Percentiles rank a stretch among this genome's conserved stretches.
phyloP scores from a whole-genome alignment of 2,888 invertebrate genomes.

The Eulithis testata region DNA sequence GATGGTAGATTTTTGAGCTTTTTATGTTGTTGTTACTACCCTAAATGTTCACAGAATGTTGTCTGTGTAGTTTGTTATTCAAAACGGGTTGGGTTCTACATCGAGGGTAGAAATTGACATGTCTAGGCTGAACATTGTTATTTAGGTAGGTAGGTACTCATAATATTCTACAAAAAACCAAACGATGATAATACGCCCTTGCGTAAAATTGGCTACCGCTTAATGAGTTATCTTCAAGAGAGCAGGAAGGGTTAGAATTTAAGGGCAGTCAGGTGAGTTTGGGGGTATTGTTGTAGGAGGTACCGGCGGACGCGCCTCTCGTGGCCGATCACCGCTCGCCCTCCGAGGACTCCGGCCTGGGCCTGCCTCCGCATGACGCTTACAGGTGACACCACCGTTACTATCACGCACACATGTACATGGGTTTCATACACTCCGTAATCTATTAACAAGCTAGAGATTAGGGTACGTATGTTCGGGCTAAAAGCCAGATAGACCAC shows the following conservation, averaged over 20 bases:
- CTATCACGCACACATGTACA: slow-evolving; percentile 43
- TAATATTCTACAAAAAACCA: neutral
- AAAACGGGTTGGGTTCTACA: slow-evolving; percentile 23
- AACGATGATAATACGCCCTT: slow-evolving; percentile 5
- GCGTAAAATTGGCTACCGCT: slow-evolving; percentile 9
- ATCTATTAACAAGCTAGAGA: neutral
- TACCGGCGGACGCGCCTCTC: slow-evolving; percentile 83
- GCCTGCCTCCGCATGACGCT: slow-evolving; percentile 91
- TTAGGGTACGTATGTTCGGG: slow-evolving; percentile 5
- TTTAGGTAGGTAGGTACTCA: neutral
- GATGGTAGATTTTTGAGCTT: slow-evolving; percentile 60
- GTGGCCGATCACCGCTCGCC: slow-evolving; percentile 92
- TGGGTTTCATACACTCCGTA: slow-evolving; percentile 18
- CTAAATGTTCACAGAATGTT: slow-evolving; percentile 31
- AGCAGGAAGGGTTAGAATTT: slow-evolving; percentile 28
- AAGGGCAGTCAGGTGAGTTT: slow-evolving; percentile 70
- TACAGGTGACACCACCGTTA: slow-evolving; percentile 85
- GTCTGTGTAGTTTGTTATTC: slow-evolving; percentile 37
- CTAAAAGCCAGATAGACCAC: slow-evolving; percentile 31
- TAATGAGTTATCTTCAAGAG: slow-evolving; percentile 13
- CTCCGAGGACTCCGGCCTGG: slow-evolving; percentile 97
- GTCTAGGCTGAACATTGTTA: slow-evolving; percentile 2
- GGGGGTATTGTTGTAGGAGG: slow-evolving; percentile 85
- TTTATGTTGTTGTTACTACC: slow-evolving; percentile 44
- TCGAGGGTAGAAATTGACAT: slow-evolving; percentile 19